phyloP scores from a whole-genome alignment of 2,113 vertebrate genomes.

The Marmota monax region DNA sequence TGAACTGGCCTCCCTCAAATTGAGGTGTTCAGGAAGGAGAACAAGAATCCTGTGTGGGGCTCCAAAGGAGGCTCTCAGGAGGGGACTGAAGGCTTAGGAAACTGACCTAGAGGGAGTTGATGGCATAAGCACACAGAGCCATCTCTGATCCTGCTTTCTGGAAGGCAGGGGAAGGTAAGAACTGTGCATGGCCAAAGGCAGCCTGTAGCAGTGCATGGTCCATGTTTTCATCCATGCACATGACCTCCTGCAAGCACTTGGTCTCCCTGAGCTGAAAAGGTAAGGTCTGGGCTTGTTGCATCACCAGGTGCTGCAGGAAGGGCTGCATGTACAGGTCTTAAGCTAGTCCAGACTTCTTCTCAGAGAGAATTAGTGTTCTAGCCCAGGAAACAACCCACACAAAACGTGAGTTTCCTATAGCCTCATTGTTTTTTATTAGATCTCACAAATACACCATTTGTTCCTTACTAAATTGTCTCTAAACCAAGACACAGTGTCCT shows the following conservation, averaged over 20 bases:
- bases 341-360: neutral
- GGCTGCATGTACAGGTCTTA: neutral
- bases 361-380: neutral
- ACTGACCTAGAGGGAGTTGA: accelerated
- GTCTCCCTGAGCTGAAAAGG: neutral
- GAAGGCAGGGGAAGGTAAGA: no score
- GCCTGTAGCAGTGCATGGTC: no score
- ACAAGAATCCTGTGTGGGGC: accelerated
- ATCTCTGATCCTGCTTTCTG: neutral
- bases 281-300: neutral
- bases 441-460: neutral
- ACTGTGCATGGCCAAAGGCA: neutral
- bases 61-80: neutral
- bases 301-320: neutral
- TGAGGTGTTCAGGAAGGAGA: neutral
- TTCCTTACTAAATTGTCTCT: neutral
- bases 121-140: neutral
- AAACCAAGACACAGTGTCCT: neutral
- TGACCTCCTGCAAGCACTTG: neutral
- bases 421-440: neutral
- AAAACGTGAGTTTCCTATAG: neutral
- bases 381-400: neutral
- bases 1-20: neutral
- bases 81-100: neutral
- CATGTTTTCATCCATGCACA: neutral